phyloP scores from a whole-genome alignment of 2,113 vertebrate genomes.

The Casuarius casuarius region DNA sequence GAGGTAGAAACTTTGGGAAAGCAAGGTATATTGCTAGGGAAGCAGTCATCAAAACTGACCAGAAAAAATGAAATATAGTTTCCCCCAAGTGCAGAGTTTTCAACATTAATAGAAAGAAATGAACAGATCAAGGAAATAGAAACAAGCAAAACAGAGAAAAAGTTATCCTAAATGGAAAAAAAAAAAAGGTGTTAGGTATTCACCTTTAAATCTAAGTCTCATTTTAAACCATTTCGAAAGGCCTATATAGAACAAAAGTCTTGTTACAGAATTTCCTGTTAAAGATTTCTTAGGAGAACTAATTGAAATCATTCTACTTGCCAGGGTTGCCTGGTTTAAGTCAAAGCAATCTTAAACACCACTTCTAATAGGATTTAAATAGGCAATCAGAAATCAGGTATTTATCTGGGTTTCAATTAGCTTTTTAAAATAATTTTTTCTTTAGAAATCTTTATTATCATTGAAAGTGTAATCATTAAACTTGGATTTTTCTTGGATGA shows the following conservation, averaged over 20 bases:
- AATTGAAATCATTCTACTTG: not conserved
- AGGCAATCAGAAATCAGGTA: not conserved
- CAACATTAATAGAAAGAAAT: not conserved
- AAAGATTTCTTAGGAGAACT: not conserved
- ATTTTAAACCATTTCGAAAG: not conserved
- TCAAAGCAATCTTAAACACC: not conserved
- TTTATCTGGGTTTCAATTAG: not conserved
- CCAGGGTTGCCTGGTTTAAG: not conserved
- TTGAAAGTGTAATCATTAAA: not conserved
- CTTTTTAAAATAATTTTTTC: not conserved
- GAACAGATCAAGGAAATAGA: not conserved
- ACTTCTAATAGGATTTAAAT: not conserved
- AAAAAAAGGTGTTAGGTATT: not conserved
- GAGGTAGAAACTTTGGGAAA: not conserved
- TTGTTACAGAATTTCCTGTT: not conserved
- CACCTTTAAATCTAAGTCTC: not conserved
- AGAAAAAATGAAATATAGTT: not conserved
- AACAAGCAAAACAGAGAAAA: not conserved
- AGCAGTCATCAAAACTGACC: not conserved
- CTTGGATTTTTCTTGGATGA: not conserved
- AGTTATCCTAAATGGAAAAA: not conserved
- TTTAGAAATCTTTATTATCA: not conserved
- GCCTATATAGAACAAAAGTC: not conserved
- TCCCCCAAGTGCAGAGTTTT: not conserved
- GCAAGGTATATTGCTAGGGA: not conserved